Evolutionary conservation across 2,888 invertebrate species (phyloP), one percentile per base, ranked within the genome.

Genomic region (Villa cingulata): DNA sequence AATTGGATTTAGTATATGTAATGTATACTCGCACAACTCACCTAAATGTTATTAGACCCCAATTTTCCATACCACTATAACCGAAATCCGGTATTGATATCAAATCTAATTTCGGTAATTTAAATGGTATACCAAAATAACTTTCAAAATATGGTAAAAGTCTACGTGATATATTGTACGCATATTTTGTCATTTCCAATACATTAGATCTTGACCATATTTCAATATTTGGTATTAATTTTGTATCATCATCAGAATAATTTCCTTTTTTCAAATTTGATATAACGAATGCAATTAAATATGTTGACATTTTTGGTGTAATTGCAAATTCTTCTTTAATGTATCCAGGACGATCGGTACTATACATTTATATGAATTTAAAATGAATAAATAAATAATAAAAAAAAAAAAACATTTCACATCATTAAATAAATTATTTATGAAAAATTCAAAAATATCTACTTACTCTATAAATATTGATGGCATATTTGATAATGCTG

Each of bases 281-380:
- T 4, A 76, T 71, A 52, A 75, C 68, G 57, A 79, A 77, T 1
- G 84, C 84, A 5, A 86, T 76, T 37, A 84, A 68, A 62, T 86
- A 85, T 0, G 86, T 83, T 37, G 84, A 78, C 84, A 87, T 86
- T 44, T 75, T 75, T 2, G 80, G 77, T 1, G 81, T 76, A 42
- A 67, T 70, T 49, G 74, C 62, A 56, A 78, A 84, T 52, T 77
- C 74, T 57, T 83, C 83, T 62, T 74, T 76, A 0, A 76, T 71
- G 72, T 74, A 82, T 20, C 73, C 74, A 15, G 68, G 61, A n/a
- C 68, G 65, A 46, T 61, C 55, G 27, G 52, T 45, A 42, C 62
- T 64, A 45, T n/a, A n/a, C n/a, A n/a, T n/a, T n/a, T n/a, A n/a
- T n/a, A n/a, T n/a, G n/a, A n/a, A n/a, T n/a, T n/a, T n/a, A n/a